phyloP scores from a whole-genome alignment of 2,888 invertebrate species.

The Seladonia tumulorum region DNA sequence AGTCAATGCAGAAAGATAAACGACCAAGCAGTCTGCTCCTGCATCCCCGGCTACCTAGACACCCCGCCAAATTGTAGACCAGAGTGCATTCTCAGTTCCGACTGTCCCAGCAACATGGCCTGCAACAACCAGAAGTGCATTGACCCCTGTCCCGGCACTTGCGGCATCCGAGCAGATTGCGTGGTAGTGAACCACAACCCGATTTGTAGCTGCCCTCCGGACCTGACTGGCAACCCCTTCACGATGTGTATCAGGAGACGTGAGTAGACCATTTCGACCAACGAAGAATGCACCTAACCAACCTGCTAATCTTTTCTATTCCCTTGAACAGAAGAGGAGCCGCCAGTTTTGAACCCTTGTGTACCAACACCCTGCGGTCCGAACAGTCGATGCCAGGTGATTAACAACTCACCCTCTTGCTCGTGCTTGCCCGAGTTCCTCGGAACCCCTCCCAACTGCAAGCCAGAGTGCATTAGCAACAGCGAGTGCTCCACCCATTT shows the following conservation, averaged over 20 bases:
- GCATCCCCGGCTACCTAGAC: conserved; percentile 89
- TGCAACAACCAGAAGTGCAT: conserved; percentile 92
- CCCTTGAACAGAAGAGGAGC: conserved; percentile 49
- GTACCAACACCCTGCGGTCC: conserved; percentile 83
- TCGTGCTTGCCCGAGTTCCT: conserved; percentile 90
- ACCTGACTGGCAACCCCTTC: conserved; percentile 93
- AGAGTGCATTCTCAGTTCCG: conserved; percentile 92
- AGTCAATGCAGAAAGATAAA: conserved; percentile 89
- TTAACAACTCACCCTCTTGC: conserved; percentile 86
- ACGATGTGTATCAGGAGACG: conserved; percentile 86
- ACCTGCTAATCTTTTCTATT: conserved; percentile 32
- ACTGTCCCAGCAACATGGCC: conserved; percentile 90
- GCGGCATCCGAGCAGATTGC: conserved; percentile 91
- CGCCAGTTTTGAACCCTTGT: conserved; percentile 81
- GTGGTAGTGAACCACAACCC: conserved; percentile 93
- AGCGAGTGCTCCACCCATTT: conserved; percentile 90
- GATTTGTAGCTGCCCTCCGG: conserved; percentile 91
- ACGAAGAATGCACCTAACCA: conserved; percentile 52
- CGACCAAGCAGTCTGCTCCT: conserved; percentile 89
- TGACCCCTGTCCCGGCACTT: conserved; percentile 92
- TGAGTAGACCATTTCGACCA: conserved; percentile 63
- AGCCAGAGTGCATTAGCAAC: conserved; percentile 91
- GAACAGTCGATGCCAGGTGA: conserved; percentile 88
- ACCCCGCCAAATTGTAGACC: conserved; percentile 91
- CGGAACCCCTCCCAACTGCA: conserved; percentile 90